A percentile compares a stretch with the other conserved stretches of the same genome.
Conservation (phyloP, 2,888 invertebrate genomes). For the Ypsolopha scabrella region DNA sequence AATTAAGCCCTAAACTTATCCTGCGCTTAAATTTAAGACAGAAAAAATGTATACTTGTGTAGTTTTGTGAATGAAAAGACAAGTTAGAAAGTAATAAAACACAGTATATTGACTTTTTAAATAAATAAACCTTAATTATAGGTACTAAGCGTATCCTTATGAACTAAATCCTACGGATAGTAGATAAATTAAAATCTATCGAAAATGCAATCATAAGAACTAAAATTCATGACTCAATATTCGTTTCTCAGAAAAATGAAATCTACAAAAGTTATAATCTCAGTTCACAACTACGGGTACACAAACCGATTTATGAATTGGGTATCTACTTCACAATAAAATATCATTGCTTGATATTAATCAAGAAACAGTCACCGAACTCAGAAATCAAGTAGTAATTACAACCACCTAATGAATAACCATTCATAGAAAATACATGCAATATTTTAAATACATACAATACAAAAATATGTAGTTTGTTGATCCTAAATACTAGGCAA, state of each 20-base stretch:
- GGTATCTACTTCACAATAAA: no score
- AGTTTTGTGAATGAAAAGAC: conserved; percentile 15
- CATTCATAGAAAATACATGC: neutral
- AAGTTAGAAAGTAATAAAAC: conserved; percentile 44
- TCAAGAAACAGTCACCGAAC: no score
- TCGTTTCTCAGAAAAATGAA: neutral
- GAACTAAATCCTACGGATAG: conserved; percentile 33
- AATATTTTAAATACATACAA: neutral
- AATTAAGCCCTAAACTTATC: no score
- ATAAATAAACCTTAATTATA: conserved; percentile 59
- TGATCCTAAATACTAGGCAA: neutral
- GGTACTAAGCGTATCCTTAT: conserved; percentile 59
- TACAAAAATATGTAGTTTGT: neutral
- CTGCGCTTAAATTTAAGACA: no score
- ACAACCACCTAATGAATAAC: neutral
- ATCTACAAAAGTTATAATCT: conserved; percentile 1
- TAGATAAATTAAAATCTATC: conserved; percentile 33
- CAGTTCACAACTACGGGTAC: neutral
- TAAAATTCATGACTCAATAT: conserved; percentile 16
- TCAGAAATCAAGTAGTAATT: no score
- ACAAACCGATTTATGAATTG: no score
- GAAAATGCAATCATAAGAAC: conserved; percentile 3
- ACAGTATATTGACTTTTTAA: conserved; percentile 66
- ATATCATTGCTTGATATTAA: no score
- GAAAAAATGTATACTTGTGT: neutral